Evolutionary conservation across 2,888 invertebrate genomes (phyloP), one percentile per base, ranked within the genome.

Genomic region (Eristalinus aeneus): DNA sequence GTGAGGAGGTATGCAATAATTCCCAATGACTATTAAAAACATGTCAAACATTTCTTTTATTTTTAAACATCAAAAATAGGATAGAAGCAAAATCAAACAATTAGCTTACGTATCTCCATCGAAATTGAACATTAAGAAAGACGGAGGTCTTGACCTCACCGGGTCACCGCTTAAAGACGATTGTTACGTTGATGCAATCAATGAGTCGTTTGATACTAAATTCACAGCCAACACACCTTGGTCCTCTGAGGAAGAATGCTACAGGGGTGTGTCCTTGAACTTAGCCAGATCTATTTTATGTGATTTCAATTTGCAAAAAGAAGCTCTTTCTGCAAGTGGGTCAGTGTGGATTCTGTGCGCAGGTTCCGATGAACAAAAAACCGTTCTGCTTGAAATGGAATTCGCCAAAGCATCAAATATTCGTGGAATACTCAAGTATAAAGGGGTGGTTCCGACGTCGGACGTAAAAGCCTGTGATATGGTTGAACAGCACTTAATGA

Each of bases 301-400:
- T 61, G 88, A 89, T 2, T 89, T 89, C 10, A 87, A 88, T 3
- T 89, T 92, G 32, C 92, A 92, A 78, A 74, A 88, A 8, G 78
- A 88, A 8, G 71, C 81, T 3, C 54, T 34, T 10, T 63, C 80
- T 8, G 83, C 82, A 4, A 22, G 76, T 4, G 92, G 92, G 0
- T 90, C 93, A 91, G 79, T 94, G 91, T 90, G 95, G 96, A 69
- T 94, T 95, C 88, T 95, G 94, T 93, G 95, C 95, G 84, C 93
- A 93, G 78, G 93, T 94, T 23, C 93, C 0, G 94, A 95, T 89
- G 68, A 74, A 3, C 93, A 94, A 54, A 93, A 94, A 16, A 91
- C 90, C 0, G 85, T 91, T 20, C 60, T 92, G 0, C 71, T 92
- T 9, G 90, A 91, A 65, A 90, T 90, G 56, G 91, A 92, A 54